These are phyloP conservation scores for Nemotelus pantherinus DNA, from an alignment of 2,888 invertebrate genomes.

Conservation along the genomic window DNA sequence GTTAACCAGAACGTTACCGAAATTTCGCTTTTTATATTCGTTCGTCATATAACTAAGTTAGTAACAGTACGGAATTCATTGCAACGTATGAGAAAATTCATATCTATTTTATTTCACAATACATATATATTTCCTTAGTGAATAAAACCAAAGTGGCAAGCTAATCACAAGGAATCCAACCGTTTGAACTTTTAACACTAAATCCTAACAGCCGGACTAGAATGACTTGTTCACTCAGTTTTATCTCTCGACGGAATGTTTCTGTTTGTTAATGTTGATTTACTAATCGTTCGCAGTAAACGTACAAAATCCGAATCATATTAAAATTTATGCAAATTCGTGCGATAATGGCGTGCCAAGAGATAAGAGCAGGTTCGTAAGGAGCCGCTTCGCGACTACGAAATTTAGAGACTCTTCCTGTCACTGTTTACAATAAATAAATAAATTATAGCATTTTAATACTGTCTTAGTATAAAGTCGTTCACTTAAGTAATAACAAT, in stretches of 20 bases:
- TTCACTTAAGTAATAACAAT: constrained; percentile 42
- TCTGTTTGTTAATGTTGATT: constrained; percentile 25
- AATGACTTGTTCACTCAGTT: not conserved
- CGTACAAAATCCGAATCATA: constrained; percentile 14
- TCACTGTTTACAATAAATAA: constrained; percentile 45
- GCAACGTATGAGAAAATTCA: no score
- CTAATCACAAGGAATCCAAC: no score
- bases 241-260: constrained; percentile 4
- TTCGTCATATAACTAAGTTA: no score
- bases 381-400: constrained; percentile 32
- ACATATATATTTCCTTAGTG: no score
- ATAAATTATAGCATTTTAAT: constrained; percentile 48
- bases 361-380: constrained; percentile 19
- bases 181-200: no score
- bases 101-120: no score
- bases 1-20: no score
- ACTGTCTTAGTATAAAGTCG: constrained; percentile 46
- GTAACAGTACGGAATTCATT: no score
- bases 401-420: constrained; percentile 41
- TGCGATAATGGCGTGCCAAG: not conserved
- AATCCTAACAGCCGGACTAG: no score
- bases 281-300: not conserved
- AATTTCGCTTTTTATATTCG: no score
- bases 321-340: constrained; percentile 35
- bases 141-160: no score